These are phyloP conservation scores for Calycopis cecrops DNA, from an alignment of 1,140 invertebrate species.

Conservation along the genomic window DNA sequence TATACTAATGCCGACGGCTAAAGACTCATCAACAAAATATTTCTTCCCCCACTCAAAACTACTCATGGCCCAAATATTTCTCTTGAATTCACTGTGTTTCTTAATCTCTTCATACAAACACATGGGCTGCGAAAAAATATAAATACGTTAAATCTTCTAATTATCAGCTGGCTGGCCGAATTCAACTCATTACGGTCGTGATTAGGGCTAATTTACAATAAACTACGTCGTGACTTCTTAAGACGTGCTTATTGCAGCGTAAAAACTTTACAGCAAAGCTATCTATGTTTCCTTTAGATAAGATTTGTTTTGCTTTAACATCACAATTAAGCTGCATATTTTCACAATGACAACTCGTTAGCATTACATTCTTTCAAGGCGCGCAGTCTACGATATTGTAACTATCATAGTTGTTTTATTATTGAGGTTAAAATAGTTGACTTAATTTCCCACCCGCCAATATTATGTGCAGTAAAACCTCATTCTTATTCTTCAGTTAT, in stretches of 20 bases:
- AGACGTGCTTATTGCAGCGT: constrained; percentile 11
- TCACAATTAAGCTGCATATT: background rate
- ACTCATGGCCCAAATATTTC: no score
- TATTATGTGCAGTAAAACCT: no score
- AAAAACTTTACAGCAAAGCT: background rate
- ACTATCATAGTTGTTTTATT: no score
- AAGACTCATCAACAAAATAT: no score
- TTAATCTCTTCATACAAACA: no score
- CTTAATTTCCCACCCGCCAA: no score
- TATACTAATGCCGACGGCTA: no score
- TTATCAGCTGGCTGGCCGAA: constrained; percentile 22
- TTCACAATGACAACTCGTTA: constrained; percentile 8
- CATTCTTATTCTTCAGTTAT: no score
- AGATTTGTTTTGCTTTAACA: background rate
- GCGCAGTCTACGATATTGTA: background rate
- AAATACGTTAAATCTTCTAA: constrained; percentile 14
- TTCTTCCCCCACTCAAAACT: no score
- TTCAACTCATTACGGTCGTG: constrained; percentile 19
- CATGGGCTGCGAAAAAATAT: no score
- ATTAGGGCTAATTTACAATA: constrained; percentile 20
- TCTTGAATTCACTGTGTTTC: no score
- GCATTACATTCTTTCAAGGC: constrained; percentile 1
- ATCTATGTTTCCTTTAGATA: constrained; percentile 2
- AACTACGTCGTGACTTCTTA: constrained; percentile 12
- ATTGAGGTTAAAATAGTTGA: no score